Percentiles rank a stretch among this genome's conserved stretches.
Evolutionary conservation across 2,113 vertebrate species (phyloP).

Genomic region (Notiomystis cincta): DNA sequence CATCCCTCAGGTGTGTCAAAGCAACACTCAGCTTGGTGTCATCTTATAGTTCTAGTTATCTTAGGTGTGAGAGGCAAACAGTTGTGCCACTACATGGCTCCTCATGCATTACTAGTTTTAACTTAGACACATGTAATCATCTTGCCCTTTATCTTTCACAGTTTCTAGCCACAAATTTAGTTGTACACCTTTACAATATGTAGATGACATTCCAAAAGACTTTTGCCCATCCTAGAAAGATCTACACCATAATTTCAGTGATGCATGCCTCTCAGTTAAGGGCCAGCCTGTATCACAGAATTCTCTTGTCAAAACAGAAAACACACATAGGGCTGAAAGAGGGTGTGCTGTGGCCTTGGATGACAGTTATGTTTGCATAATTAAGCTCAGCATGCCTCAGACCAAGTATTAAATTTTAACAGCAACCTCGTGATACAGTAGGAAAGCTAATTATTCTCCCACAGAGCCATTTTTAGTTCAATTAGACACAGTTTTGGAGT

Average conservation of each 20-base stretch:
- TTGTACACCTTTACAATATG: background rate
- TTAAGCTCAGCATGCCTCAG: background rate
- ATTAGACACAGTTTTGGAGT: background rate
- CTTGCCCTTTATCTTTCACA: background rate
- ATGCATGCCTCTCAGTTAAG: background rate
- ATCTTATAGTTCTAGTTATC: background rate
- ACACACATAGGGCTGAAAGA: background rate
- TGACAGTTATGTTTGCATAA: background rate
- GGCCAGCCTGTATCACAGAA: background rate
- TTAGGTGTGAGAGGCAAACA: background rate
- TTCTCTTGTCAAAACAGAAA: background rate
- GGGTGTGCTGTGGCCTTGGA: background rate
- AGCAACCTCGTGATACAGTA: background rate
- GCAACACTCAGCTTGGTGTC: background rate
- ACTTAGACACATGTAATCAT: background rate
- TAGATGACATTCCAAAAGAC: background rate
- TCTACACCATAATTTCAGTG: background rate
- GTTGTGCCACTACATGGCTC: background rate
- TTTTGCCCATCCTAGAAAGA: background rate
- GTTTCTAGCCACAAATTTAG: background rate
- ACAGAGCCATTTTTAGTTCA: background rate
- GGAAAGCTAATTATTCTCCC: background rate
- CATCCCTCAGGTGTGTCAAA: background rate
- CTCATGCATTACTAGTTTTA: background rate
- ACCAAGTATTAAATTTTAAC: background rate